These are phyloP conservation scores for Edolisoma coerulescens DNA, from an alignment of 2,113 vertebrate species.

Conservation along the genomic window DNA sequence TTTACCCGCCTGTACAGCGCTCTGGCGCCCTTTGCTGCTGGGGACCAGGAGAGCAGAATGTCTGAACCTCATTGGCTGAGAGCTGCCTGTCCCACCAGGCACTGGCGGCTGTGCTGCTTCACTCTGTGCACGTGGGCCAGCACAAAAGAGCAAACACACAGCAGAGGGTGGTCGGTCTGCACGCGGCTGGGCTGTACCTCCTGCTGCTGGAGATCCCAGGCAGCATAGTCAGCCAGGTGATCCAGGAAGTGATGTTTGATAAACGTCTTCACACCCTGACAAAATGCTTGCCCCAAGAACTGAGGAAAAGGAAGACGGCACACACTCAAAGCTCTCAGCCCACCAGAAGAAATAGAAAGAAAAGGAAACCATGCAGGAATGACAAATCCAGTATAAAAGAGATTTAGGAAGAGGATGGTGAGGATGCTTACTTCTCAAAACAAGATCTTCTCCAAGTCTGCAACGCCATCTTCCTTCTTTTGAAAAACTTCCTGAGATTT, in stretches of 20 bases:
- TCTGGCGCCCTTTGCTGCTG: constrained; percentile 59
- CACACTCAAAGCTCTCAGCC: constrained; percentile 58
- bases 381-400: constrained; percentile 53
- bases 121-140: constrained; percentile 78
- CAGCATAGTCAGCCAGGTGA: constrained; percentile 82
- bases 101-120: constrained; percentile 83
- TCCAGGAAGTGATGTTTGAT: constrained; percentile 88
- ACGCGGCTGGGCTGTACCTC: constrained; percentile 85
- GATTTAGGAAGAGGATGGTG: constrained; percentile 60
- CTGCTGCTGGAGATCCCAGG: constrained; percentile 87
- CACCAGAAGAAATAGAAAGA: constrained; percentile 68
- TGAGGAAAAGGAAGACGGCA: constrained; percentile 85
- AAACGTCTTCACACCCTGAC: constrained; percentile 73
- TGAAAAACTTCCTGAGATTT: constrained; percentile 83
- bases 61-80: constrained; percentile 81
- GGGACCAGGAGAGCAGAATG: constrained; percentile 41
- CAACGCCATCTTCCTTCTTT: constrained; percentile 73
- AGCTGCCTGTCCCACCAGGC: constrained; percentile 62
- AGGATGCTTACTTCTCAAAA: constrained; percentile 75
- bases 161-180: constrained; percentile 74
- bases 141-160: constrained; percentile 42
- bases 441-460: constrained; percentile 78
- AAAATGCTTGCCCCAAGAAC: constrained; percentile 82
- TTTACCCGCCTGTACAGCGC: constrained; percentile 73
- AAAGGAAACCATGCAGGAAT: constrained; percentile 68